A percentile compares a stretch with the other conserved stretches of the same genome.
Evolutionary conservation across 2,888 invertebrate genomes (phyloP).

Genomic region (Dryadula phaetusa): DNA sequence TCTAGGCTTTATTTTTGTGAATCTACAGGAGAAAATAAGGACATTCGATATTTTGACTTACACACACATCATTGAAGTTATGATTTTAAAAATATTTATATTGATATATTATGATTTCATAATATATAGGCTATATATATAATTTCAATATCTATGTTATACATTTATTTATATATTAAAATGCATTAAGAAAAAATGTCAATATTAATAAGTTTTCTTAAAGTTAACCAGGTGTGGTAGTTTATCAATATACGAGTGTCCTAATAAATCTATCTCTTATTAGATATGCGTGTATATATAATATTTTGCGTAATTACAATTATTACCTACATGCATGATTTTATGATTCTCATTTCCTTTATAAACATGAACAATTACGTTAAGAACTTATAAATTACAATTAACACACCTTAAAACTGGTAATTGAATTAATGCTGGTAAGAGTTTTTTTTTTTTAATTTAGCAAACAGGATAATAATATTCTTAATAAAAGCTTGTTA

Average conservation of each 20-base stretch:
- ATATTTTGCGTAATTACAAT: background rate
- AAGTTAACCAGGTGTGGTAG: too few relatives aligned
- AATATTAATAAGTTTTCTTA: too few relatives aligned
- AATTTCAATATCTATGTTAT: too few relatives aligned
- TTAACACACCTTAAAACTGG: slow-evolving; percentile 5
- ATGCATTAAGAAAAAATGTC: too few relatives aligned
- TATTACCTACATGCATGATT: background rate
- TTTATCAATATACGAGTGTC: too few relatives aligned
- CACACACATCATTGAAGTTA: too few relatives aligned
- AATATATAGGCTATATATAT: too few relatives aligned
- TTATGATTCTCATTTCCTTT: background rate
- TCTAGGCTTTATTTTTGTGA: background rate
- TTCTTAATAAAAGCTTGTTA: background rate
- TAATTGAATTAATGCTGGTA: slow-evolving; percentile 13
- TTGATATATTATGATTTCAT: too few relatives aligned
- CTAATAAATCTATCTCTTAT: background rate
- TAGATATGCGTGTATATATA: background rate
- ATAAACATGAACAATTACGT: background rate
- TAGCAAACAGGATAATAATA: slow-evolving; percentile 4
- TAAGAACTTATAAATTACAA: slow-evolving; percentile 13
- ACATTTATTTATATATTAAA: too few relatives aligned
- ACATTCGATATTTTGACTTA: too few relatives aligned
- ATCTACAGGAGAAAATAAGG: too few relatives aligned
- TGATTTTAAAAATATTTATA: too few relatives aligned
- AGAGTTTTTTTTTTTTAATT: background rate